Conservation (phyloP, 2,797 vertebrate genomes). For the Megalops cyprinoides region DNA sequence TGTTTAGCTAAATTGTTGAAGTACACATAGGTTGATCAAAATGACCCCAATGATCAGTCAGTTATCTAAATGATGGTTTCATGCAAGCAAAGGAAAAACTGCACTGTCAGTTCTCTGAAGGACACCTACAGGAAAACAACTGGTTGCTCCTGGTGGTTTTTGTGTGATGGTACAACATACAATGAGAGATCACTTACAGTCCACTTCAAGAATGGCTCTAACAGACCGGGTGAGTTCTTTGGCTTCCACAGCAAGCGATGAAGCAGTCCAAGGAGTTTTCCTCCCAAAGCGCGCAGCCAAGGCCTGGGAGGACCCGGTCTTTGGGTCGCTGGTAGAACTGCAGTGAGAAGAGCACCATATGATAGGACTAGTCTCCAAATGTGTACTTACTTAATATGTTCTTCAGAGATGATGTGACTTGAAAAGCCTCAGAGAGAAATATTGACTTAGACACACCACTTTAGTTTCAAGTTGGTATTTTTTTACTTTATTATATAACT, state of each 20-base stretch:
- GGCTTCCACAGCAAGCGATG: conserved; percentile 80
- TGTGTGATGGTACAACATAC: conserved; percentile 13
- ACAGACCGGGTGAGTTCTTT: conserved; percentile 83
- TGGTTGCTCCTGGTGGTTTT: neutral
- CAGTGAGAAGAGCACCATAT: conserved; percentile 32
- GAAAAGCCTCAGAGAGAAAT: neutral
- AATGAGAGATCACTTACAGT: conserved; percentile 81
- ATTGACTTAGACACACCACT: neutral
- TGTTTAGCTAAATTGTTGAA: neutral
- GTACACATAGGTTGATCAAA: neutral
- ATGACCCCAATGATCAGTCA: neutral
- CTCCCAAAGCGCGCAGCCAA: conserved; percentile 62
- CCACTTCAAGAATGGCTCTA: conserved; percentile 80
- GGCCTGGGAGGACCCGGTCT: conserved; percentile 63
- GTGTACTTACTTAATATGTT: neutral
- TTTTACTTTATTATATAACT: too few relatives aligned
- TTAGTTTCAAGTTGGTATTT: too few relatives aligned
- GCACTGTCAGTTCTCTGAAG: neutral
- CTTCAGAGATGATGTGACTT: too few relatives aligned
- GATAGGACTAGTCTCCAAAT: neutral
- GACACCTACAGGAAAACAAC: neutral
- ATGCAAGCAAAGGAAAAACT: neutral
- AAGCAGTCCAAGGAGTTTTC: conserved; percentile 65
- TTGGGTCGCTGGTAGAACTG: conserved; percentile 74
- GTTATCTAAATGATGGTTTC: neutral